Evolutionary conservation across 2,888 invertebrate genomes (phyloP).

Genomic region (Cyaniris semiargus): DNA sequence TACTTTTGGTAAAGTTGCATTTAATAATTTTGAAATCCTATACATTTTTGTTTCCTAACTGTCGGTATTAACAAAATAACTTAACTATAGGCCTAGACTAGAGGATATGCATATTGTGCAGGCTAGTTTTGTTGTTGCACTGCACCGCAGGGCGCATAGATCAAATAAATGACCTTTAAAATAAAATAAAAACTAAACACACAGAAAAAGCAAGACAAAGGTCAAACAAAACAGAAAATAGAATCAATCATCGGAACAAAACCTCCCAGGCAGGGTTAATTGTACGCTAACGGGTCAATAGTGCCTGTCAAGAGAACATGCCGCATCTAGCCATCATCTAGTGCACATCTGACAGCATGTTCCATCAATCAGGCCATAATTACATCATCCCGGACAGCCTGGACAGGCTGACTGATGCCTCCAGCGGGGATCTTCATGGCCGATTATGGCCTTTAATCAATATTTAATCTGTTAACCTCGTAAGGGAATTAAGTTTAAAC

Average conservation of each 20-base stretch:
- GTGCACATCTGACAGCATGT: neutral
- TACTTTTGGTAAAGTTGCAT: too few relatives aligned
- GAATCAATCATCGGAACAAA: neutral
- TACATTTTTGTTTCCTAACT: too few relatives aligned
- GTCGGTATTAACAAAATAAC: too few relatives aligned
- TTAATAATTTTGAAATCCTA: too few relatives aligned
- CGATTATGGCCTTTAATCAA: conserved; percentile 28
- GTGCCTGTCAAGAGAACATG: conserved; percentile 5
- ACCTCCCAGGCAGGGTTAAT: conserved; percentile 12
- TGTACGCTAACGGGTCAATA: neutral
- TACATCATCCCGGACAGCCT: conserved; percentile 26
- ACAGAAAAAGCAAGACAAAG: neutral
- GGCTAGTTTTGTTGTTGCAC: too few relatives aligned
- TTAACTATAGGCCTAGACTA: too few relatives aligned
- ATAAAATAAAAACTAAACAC: too few relatives aligned
- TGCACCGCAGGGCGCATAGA: too few relatives aligned
- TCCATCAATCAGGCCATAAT: conserved; percentile 25
- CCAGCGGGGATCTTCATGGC: conserved; percentile 26
- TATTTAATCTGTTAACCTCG: conserved; percentile 20
- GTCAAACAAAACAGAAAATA: neutral
- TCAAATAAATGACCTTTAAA: too few relatives aligned
- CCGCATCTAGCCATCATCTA: conserved; percentile 20
- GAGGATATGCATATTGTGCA: too few relatives aligned
- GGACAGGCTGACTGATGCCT: conserved; percentile 26
- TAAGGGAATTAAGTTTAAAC: neutral